Conservation (phyloP, 2,888 invertebrate species). For the Eupeodes luniger region DNA sequence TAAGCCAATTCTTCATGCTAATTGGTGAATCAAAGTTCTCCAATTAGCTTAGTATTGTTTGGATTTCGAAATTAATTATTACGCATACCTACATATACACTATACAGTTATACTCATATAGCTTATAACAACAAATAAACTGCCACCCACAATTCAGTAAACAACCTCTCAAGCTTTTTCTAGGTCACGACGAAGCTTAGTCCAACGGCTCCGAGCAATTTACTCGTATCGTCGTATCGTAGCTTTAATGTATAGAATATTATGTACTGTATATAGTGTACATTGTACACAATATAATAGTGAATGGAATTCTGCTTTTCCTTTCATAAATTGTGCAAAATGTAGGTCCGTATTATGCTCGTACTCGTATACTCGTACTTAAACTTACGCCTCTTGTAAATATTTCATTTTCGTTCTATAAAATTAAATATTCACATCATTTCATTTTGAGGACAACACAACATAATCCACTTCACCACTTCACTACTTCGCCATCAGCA, state of each 20-base stretch:
- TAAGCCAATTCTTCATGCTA: slow-evolving; percentile 1
- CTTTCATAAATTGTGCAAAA: not conserved
- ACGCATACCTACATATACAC: not conserved
- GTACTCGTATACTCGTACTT: too few relatives aligned
- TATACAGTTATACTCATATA: not conserved
- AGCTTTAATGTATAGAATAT: too few relatives aligned
- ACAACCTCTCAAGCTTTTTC: not conserved
- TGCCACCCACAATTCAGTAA: slow-evolving; percentile 2
- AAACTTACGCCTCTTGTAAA: slow-evolving; percentile 6
- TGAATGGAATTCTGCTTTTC: not conserved
- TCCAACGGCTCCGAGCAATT: slow-evolving; percentile 8
- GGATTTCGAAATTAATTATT: slow-evolving; percentile 16
- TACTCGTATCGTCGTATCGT: too few relatives aligned
- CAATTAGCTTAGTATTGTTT: slow-evolving; percentile 14
- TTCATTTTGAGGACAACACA: slow-evolving; percentile 23
- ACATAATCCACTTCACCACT: slow-evolving; percentile 8
- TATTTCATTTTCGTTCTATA: slow-evolving; percentile 18
- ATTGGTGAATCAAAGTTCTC: slow-evolving; percentile 19
- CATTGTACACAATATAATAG: not conserved
- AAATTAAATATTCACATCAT: slow-evolving; percentile 22
- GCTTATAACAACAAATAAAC: not conserved
- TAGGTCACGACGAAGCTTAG: slow-evolving; percentile 4
- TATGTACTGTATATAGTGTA: too few relatives aligned
- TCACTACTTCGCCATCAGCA: not conserved
- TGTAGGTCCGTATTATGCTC: not conserved